Evolutionary conservation across 2,113 vertebrate species (phyloP), one percentile per base, ranked within the genome.

Genomic region (Ahaetulla prasina): DNA sequence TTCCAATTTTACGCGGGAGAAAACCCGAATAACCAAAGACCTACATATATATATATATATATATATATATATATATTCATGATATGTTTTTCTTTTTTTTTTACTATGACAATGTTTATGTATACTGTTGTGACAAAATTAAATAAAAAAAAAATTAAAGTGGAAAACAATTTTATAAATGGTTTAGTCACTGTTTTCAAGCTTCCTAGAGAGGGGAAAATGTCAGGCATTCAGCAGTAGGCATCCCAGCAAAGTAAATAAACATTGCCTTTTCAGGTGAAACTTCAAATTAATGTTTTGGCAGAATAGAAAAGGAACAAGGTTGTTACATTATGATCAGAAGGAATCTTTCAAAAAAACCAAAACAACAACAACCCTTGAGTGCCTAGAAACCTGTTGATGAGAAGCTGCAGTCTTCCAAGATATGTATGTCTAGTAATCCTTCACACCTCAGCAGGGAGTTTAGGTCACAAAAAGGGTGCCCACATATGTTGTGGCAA

Each of bases 401-500:
- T 12, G 94, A 93, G 95, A 93, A 87, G 0, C 91, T 95, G 93
- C 85, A 96, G 94, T 90, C 90, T 94, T 92, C 92, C 91, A 93
- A 94, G 85, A 96, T 93, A 92, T 93, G 87, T 88, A 96, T 94
- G 93, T 86, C 90, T 96, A 90, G 92, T 95, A 95, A 97, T 96
- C 92, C 86, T 94, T 94, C 84, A 30, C 60, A 94, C 93, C 95
- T 95, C 96, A 95, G 90, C 92, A 93, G 93, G 95, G 96, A 96
- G 95, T 96, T 95, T 54, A 95, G 94, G 96, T 96, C 94, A 96
- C 96, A 96, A 93, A 94, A 96, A 94, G 88, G 96, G 92, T 93
- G 93, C 93, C 87, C 92, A 92, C 92, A 95, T 96, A 7, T 93
- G 85, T 90, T 93, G 86, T 25, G 93, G 93, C 91, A 93, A 95